phyloP scores from a whole-genome alignment of 2,113 vertebrate species.

The Suncus etruscus region DNA sequence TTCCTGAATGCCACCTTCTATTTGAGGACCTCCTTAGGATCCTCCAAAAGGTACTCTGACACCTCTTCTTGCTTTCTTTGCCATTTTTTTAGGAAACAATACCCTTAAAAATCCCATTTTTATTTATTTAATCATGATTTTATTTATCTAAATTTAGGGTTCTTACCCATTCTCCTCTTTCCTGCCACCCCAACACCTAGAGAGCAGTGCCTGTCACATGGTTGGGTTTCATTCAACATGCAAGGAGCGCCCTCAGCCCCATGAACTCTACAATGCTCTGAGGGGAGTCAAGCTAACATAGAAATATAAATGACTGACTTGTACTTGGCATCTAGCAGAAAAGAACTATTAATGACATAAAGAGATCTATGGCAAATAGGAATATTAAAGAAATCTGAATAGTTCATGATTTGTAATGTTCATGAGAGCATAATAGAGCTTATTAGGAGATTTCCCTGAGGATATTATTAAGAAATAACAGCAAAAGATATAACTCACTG shows the following conservation, averaged over 20 bases:
- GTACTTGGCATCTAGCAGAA: background rate
- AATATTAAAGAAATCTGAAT: background rate
- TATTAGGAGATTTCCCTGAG: background rate
- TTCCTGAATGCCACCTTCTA: background rate
- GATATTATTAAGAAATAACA: conserved; percentile 20
- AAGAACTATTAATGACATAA: background rate
- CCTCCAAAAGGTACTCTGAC: background rate
- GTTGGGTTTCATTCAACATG: background rate
- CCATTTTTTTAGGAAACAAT: background rate
- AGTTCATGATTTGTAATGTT: background rate
- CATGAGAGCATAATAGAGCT: background rate
- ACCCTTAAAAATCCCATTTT: background rate
- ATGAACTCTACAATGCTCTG: background rate
- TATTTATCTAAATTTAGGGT: background rate
- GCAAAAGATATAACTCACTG: background rate
- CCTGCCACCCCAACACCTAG: background rate
- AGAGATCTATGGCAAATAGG: background rate
- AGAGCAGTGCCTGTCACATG: background rate
- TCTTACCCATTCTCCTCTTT: conserved; percentile 4
- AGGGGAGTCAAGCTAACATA: background rate
- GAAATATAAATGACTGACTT: background rate
- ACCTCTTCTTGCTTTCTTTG: background rate
- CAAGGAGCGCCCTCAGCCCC: background rate
- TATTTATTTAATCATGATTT: background rate
- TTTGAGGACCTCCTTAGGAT: background rate